A percentile compares a stretch with the other conserved stretches of the same genome.
Conservation (phyloP, 2,888 invertebrate species). For the Hemaris fuciformis region DNA sequence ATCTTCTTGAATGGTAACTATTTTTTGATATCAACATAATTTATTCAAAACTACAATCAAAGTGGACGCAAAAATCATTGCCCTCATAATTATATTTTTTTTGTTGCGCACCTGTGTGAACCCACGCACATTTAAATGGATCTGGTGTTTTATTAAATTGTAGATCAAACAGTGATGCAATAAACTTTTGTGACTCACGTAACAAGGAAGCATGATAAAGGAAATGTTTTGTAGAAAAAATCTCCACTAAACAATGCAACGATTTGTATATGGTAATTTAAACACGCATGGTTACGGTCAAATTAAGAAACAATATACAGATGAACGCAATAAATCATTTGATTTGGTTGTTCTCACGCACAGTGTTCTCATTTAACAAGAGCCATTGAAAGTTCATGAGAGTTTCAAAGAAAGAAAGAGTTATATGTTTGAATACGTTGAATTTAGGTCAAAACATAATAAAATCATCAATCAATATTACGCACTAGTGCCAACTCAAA, state of each 20-base stretch:
- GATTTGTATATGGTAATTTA: neutral
- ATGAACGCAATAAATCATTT: constrained; percentile 42
- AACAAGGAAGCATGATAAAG: neutral
- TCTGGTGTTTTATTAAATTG: neutral
- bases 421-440: no score
- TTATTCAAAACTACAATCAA: neutral
- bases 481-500: neutral
- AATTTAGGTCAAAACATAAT: neutral
- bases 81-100: neutral
- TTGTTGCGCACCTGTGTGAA: neutral
- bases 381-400: no score
- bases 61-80: neutral
- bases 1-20: no score
- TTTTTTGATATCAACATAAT: no score
- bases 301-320: constrained; percentile 37
- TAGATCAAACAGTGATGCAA: neutral
- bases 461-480: neutral
- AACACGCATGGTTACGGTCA: neutral
- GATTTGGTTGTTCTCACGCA: constrained; percentile 32
- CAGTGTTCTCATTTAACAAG: constrained; percentile 32
- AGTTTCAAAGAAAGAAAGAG: no score
- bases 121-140: neutral
- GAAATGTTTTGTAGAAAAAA: neutral
- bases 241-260: neutral
- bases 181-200: neutral